Evolutionary conservation across 2,888 invertebrate species (phyloP), one percentile per base, ranked within the genome.

Genomic region (Lochmaea capreae): DNA sequence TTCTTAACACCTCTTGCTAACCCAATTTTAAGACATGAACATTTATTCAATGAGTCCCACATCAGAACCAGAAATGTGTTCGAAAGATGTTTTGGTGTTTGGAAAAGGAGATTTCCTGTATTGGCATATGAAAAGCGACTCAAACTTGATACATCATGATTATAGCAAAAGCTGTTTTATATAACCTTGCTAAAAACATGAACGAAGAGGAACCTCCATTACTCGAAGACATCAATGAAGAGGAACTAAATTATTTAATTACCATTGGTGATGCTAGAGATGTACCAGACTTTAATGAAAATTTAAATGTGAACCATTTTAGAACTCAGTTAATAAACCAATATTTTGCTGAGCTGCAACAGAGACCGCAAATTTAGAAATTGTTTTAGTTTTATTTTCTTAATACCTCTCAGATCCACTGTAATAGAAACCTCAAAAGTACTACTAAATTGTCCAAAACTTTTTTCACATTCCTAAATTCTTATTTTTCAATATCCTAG

Each of bases 61-160:
- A 46, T 46, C 46, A 46, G 46, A 14, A 46, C 46, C n/a, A 52
- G 52, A 57, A 42, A 46, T 42, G 42, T 63, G 42, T 16, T 52
- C n/a, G 16, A 52, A 52, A 52, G n/a, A 52, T 52, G 16, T 52
- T 66, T 84, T 83, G 83, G 82, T 80, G 83, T 83, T 82, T 84
- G 84, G 83, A 84, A 84, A 81, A 39, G 81, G 83, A 80, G 77
- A 80, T 74, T 73, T 75, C 61, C 52, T 52, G 52, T 52, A 52
- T 22, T 75, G 14, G 68, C 71, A 18, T 71, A 73, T 65, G 76
- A 71, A 39, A 18, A 67, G 16, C n/a, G 71, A 65, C 59, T 67
- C 14, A 73, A 71, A 26, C 12, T 68, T 9, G 49, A 71, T 9
- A 71, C 71, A n/a, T 42, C 43, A 39, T 73, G n/a, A 73, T 76